phyloP scores from a whole-genome alignment of 2,797 vertebrate genomes.

The Zenarchopterus dispar region DNA sequence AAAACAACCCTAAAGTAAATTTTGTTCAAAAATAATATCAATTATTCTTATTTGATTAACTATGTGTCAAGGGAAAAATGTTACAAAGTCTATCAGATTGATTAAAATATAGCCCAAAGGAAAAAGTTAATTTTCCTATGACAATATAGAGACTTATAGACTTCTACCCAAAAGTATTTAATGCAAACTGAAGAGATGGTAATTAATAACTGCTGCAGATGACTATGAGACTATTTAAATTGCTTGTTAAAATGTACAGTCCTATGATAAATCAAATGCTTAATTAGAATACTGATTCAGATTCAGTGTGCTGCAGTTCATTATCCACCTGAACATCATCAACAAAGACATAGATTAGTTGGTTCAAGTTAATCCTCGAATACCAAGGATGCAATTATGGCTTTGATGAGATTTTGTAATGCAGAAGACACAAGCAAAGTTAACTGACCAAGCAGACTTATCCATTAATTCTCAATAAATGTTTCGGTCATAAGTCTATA shows the following conservation, averaged over 20 bases:
- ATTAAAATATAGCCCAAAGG: constrained; percentile 14
- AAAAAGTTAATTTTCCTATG: constrained; percentile 20
- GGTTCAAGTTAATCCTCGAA: constrained; percentile 3
- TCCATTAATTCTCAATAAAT: constrained; percentile 14
- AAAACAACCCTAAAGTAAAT: too few species aligned
- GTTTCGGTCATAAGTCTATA: not conserved
- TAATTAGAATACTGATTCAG: constrained; percentile 6
- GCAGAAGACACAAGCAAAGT: not conserved
- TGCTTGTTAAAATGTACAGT: constrained; percentile 42
- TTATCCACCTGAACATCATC: constrained; percentile 21
- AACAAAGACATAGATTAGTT: constrained; percentile 18
- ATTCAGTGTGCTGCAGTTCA: constrained; percentile 2
- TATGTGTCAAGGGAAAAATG: too few species aligned
- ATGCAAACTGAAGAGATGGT: constrained; percentile 24
- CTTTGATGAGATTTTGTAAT: constrained; percentile 7
- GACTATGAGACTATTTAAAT: constrained; percentile 36
- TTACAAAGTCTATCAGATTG: too few species aligned
- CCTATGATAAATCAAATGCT: constrained; percentile 40
- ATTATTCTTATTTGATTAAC: too few species aligned
- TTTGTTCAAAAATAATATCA: too few species aligned
- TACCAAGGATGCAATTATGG: not conserved
- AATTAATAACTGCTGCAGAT: constrained; percentile 37
- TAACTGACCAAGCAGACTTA: constrained; percentile 2
- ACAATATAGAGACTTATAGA: constrained; percentile 23
- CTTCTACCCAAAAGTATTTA: constrained; percentile 17